Percentiles rank a stretch among this genome's conserved stretches.
Conservation (phyloP, 2,888 invertebrate species). For the Gortyna flavago region DNA sequence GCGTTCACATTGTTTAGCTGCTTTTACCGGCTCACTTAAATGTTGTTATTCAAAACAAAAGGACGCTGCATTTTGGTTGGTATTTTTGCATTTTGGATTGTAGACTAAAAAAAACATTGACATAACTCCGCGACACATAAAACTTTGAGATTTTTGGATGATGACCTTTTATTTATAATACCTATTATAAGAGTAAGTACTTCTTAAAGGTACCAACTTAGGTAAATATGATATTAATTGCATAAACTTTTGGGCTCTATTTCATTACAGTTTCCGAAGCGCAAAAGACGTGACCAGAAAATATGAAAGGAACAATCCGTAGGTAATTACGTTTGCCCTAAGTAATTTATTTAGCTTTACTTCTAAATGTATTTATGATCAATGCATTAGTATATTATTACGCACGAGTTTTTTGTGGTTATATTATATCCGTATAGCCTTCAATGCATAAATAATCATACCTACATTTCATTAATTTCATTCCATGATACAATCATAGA, state of each 20-base stretch:
- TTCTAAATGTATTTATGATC: constrained; percentile 27
- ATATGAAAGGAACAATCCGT: constrained; percentile 61
- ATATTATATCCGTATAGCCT: background rate
- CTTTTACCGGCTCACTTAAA: constrained; percentile 40
- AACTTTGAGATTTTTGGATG: background rate
- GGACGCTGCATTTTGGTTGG: background rate
- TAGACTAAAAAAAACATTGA: constrained; percentile 11
- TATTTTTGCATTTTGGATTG: background rate
- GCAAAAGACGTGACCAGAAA: constrained; percentile 72
- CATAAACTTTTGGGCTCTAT: constrained; percentile 69
- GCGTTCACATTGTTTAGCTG: constrained; percentile 50
- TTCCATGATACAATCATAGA: background rate
- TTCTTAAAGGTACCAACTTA: constrained; percentile 15
- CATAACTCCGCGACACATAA: background rate
- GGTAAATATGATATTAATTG: constrained; percentile 66
- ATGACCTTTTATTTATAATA: constrained; percentile 1
- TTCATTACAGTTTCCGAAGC: constrained; percentile 65
- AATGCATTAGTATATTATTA: constrained; percentile 10
- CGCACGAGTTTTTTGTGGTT: background rate
- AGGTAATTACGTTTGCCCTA: constrained; percentile 52
- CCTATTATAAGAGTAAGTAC: constrained; percentile 10
- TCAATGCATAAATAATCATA: background rate
- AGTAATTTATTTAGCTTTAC: constrained; percentile 39
- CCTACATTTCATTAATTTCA: background rate
- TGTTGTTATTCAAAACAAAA: constrained; percentile 35